These are phyloP conservation scores for Atta cephalotes DNA, from an alignment of 1,140 invertebrate species.

Conservation along the genomic window DNA sequence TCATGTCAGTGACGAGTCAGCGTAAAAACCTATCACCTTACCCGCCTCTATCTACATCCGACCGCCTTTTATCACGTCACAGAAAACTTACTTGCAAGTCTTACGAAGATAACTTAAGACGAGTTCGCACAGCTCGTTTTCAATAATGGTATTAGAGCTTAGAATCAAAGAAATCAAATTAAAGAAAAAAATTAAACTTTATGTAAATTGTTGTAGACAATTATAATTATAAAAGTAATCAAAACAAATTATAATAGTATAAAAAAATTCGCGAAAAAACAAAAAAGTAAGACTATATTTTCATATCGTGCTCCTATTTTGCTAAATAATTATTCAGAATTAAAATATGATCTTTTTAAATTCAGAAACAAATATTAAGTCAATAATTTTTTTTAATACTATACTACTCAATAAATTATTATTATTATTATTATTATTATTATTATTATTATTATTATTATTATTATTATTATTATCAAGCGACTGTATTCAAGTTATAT, in stretches of 20 bases:
- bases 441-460: too few species aligned
- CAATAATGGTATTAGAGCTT: not conserved
- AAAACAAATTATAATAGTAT: not conserved
- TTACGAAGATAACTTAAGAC: slow-evolving; percentile 1
- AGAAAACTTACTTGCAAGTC: slow-evolving; percentile 20
- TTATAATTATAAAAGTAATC: not conserved
- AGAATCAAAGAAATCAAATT: not conserved
- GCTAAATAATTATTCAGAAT: not conserved
- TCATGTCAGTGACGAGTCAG: slow-evolving; percentile 62
- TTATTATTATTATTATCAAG: not conserved
- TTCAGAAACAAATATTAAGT: not conserved
- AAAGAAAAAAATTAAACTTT: slow-evolving; percentile 1
- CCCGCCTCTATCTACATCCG: slow-evolving; percentile 56
- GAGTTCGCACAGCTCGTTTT: slow-evolving; percentile 8
- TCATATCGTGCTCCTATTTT: not conserved
- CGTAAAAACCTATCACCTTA: slow-evolving; percentile 65
- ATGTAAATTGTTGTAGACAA: not conserved
- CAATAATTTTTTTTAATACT: slow-evolving; percentile 10
- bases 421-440: not conserved
- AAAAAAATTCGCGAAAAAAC: not conserved
- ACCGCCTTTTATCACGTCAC: slow-evolving; percentile 51
- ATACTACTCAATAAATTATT: not conserved
- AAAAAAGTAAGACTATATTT: not conserved
- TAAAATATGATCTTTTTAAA: not conserved
- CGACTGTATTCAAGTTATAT: not conserved